Evolutionary conservation across 1,140 invertebrate genomes (phyloP).

Genomic region (Leptopilina clavipes): DNA sequence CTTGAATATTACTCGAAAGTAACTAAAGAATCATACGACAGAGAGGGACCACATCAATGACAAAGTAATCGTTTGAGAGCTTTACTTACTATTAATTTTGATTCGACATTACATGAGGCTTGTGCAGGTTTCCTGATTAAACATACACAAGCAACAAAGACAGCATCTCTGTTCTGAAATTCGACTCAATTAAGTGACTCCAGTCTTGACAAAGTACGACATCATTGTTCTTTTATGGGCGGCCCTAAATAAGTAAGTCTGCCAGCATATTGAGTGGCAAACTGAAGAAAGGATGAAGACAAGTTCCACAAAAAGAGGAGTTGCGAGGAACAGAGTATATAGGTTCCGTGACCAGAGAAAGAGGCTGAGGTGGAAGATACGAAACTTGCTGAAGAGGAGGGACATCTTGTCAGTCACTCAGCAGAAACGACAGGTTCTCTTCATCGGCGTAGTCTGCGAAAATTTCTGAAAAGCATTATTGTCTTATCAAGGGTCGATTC

Average conservation of each 20-base stretch:
- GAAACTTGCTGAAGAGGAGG: slow-evolving; percentile 42
- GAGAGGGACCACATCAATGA: too few relatives aligned
- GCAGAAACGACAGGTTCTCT: slow-evolving; percentile 47
- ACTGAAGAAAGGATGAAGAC: slow-evolving; percentile 62
- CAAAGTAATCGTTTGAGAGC: too few relatives aligned
- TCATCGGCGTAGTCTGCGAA: slow-evolving; percentile 38
- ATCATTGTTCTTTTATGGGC: slow-evolving; percentile 68
- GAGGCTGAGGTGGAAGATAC: slow-evolving; percentile 39
- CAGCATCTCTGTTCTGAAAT: slow-evolving; percentile 58
- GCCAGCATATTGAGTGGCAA: slow-evolving; percentile 64
- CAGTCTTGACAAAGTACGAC: slow-evolving; percentile 67
- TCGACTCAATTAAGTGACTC: slow-evolving; percentile 69
- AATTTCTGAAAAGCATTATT: slow-evolving; percentile 21
- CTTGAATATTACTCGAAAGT: too few relatives aligned
- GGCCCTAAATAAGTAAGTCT: slow-evolving; percentile 63
- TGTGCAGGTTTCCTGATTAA: too few relatives aligned
- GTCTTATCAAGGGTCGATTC: slow-evolving; percentile 27
- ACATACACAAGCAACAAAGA: neutral
- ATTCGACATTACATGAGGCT: too few relatives aligned
- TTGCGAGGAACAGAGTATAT: slow-evolving; percentile 5
- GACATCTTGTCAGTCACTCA: slow-evolving; percentile 61
- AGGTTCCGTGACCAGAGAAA: slow-evolving; percentile 34
- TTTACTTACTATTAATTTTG: too few relatives aligned
- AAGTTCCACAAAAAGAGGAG: slow-evolving; percentile 50
- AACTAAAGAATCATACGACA: too few relatives aligned